Percentiles rank a stretch among this genome's conserved stretches.
Conservation (phyloP, 1,140 invertebrate genomes). For the Lasaia peninsularis region DNA sequence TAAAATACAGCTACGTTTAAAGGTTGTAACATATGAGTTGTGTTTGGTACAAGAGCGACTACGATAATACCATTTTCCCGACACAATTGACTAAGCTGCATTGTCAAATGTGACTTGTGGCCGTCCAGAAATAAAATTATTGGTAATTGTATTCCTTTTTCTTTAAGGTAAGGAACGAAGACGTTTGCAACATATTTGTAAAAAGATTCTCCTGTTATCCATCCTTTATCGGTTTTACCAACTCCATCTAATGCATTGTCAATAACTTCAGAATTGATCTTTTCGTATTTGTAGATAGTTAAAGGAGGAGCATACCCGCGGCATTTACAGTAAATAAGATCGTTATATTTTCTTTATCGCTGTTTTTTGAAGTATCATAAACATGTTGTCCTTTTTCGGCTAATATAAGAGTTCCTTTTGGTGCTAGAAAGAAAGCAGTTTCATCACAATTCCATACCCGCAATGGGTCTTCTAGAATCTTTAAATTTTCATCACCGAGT, state of each 20-base stretch:
- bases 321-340: background rate
- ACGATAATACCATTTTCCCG: too few relatives aligned
- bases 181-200: too few relatives aligned
- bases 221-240: too few relatives aligned
- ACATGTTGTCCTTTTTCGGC: too few relatives aligned
- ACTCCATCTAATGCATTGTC: background rate
- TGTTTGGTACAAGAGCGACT: background rate
- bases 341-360: background rate
- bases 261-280: background rate
- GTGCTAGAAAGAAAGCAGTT: background rate
- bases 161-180: too few relatives aligned
- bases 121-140: too few relatives aligned
- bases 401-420: background rate
- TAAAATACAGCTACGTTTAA: background rate
- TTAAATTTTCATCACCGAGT: conserved; percentile 6
- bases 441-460: background rate
- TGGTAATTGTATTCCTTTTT: too few relatives aligned
- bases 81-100: too few relatives aligned
- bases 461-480: too few relatives aligned
- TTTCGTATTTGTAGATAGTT: background rate
- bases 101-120: too few relatives aligned
- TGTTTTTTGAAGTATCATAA: background rate
- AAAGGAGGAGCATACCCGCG: background rate
- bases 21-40: background rate
- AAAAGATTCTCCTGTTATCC: too few relatives aligned